These are phyloP conservation scores for Lipophrys pholis DNA, from an alignment of 2,113 vertebrate genomes.

Conservation along the genomic window DNA sequence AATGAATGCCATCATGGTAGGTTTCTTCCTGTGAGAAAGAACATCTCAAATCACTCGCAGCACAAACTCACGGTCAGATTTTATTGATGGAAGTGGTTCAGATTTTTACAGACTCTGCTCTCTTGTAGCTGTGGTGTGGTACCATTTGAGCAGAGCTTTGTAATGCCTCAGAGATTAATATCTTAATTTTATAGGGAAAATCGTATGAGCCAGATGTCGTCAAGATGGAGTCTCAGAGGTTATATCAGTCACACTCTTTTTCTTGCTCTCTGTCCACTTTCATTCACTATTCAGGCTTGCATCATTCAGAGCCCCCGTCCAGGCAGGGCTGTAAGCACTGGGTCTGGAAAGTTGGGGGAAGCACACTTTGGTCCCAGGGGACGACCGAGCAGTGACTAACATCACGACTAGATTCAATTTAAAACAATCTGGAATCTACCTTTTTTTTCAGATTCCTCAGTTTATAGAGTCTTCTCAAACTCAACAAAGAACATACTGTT, in stretches of 20 bases:
- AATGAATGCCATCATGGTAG: no score
- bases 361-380: slow-evolving; percentile 40
- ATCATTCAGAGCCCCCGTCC: slow-evolving; percentile 48
- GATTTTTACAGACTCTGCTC: slow-evolving; percentile 41
- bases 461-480: not conserved
- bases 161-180: slow-evolving; percentile 64
- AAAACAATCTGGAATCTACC: slow-evolving; percentile 36
- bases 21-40: not conserved
- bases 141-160: slow-evolving; percentile 31
- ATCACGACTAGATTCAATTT: slow-evolving; percentile 41
- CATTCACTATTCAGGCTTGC: slow-evolving; percentile 44
- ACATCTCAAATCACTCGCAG: slow-evolving; percentile 14
- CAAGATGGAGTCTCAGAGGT: slow-evolving; percentile 56
- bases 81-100: slow-evolving; percentile 16
- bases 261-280: slow-evolving; percentile 12
- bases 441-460: slow-evolving; percentile 28
- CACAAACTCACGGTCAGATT: slow-evolving; percentile 16
- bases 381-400: slow-evolving; percentile 34
- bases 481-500: no score
- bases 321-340: slow-evolving; percentile 42
- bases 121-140: slow-evolving; percentile 29
- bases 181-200: slow-evolving; percentile 61
- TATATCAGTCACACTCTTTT: slow-evolving; percentile 22
- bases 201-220: slow-evolving; percentile 58
- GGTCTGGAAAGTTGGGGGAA: slow-evolving; percentile 51